Base-by-base conservation (phyloP, 2,888 invertebrate species). In the Pammene aurita region DNA sequence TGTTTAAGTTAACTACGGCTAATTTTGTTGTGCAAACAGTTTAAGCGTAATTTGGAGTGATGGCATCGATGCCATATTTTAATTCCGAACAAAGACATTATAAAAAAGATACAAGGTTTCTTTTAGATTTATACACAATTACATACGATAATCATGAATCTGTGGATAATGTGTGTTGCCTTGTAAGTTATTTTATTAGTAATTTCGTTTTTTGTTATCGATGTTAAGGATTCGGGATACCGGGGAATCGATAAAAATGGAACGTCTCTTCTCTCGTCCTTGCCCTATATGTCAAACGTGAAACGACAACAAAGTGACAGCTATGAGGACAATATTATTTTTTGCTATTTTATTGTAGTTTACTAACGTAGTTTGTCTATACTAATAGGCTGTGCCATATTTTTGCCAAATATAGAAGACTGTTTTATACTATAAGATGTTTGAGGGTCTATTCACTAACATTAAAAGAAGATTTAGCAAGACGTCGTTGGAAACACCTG, bases 91-190 rank as follows among this genome's bases (percentile, higher is more conserved):
- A 95, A 86, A 94, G 96, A 80, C 96, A 97, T 89, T 97, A 97
- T 85, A 97, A 97, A 90, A 97, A 97, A 89, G 97, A 97, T 83
- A 96, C 96, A 56, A 93, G 96, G 77, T 97, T 96, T 89, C 94
- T 97, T 71, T 93, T 95, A 81, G 97, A 97, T 92, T 94, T 97
- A 73, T 97, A 97, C 82, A 97, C 97, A 61, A 94, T 97, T 78
- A 97, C 97, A 62, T 97, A 97, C 84, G 96, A 96, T 85, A 96
- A 96, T 80, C 95, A 96, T 79, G 96, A 97, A 87, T 95, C 95
- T 58, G 93, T 96, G 75, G 96, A 96, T 82, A 95, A 95, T 79
- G 91, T 95, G 77, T 95, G 95, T 80, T 94, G 95, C 84, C 89
- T 93, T 76, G 94, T 94, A 92, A 94, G 94, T 94, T 71, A 64